phyloP scores from a whole-genome alignment of 2,888 invertebrate species.

The Volucella inanis region DNA sequence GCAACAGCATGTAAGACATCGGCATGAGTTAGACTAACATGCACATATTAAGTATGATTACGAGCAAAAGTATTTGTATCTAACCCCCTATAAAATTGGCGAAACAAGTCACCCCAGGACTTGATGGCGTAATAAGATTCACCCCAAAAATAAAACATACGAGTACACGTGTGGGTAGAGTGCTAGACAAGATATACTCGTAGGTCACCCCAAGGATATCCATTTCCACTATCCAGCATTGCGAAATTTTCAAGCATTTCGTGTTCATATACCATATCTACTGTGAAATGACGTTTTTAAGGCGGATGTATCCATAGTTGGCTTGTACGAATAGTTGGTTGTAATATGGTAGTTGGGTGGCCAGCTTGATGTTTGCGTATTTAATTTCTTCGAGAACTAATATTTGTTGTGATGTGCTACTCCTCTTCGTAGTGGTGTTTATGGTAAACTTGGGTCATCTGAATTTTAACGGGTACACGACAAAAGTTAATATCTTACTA shows the following conservation, averaged over 20 bases:
- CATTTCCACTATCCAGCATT: constrained; percentile 27
- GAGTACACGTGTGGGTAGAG: constrained; percentile 24
- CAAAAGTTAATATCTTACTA: background rate
- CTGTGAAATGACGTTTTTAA: constrained; percentile 48
- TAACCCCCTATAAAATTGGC: background rate
- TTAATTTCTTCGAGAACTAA: constrained; percentile 31
- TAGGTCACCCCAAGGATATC: constrained; percentile 5
- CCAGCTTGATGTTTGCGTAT: constrained; percentile 34
- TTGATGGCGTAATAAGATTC: constrained; percentile 45
- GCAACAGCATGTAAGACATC: constrained; percentile 4
- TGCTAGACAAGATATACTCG: background rate
- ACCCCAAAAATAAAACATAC: constrained; percentile 35
- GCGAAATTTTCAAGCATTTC: constrained; percentile 11
- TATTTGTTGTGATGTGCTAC: constrained; percentile 9
- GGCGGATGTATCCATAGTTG: constrained; percentile 10
- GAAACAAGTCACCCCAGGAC: constrained; percentile 19
- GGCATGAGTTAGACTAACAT: constrained; percentile 35
- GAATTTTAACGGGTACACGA: background rate
- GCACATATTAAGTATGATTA: constrained; percentile 28
- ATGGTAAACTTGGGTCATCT: background rate
- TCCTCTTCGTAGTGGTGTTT: background rate
- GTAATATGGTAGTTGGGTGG: background rate
- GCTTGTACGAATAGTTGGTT: background rate
- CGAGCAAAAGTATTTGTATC: background rate
- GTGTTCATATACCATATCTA: no score